A percentile compares a stretch with the other conserved stretches of the same genome.
Conservation (phyloP, 2,888 invertebrate species). For the Diplolepis rosae region DNA sequence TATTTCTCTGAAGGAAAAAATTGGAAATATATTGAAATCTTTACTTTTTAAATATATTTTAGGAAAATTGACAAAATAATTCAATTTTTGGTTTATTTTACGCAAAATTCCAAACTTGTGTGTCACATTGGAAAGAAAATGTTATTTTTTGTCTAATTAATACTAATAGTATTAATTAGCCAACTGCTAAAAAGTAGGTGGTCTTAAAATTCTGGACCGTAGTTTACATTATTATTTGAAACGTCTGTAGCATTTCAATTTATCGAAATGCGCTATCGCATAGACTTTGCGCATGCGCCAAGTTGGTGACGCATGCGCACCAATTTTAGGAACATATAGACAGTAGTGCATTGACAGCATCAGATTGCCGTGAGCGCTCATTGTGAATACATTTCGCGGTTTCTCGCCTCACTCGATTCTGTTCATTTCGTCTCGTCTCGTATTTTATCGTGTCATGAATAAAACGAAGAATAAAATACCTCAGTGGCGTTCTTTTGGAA, state of each 20-base stretch:
- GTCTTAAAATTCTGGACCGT: too few species aligned
- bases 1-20: too few species aligned
- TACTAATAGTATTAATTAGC: too few species aligned
- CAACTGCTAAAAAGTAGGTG: too few species aligned
- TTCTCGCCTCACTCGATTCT: neutral
- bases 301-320: slow-evolving; percentile 11
- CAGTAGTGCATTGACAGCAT: slow-evolving; percentile 9
- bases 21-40: too few species aligned
- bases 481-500: neutral
- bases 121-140: too few species aligned
- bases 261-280: slow-evolving; percentile 13
- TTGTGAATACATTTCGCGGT: slow-evolving; percentile 30
- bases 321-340: slow-evolving; percentile 6
- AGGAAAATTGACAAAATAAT: too few species aligned
- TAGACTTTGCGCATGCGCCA: slow-evolving; percentile 6
- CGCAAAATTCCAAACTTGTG: too few species aligned
- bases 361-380: slow-evolving; percentile 23
- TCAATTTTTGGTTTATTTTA: too few species aligned
- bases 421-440: neutral
- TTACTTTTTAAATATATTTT: too few species aligned
- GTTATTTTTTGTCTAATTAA: too few species aligned
- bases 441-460: neutral
- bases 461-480: neutral
- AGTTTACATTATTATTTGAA: neutral
- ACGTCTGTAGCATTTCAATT: neutral